These are phyloP conservation scores for Phoxinus phoxinus DNA, from an alignment of 2,113 vertebrate species.

Conservation along the genomic window DNA sequence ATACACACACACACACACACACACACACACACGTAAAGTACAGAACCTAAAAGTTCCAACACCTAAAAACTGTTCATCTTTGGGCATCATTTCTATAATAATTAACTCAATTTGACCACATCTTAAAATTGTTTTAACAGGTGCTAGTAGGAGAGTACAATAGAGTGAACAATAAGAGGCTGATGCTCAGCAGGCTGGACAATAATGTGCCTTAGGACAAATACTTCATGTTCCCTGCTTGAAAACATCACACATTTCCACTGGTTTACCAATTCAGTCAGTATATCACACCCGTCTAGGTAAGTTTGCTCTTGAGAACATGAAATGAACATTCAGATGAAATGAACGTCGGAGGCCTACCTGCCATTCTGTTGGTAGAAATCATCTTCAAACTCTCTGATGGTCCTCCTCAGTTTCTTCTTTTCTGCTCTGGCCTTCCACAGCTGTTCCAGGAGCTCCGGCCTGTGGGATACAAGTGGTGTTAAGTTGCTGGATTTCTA, in stretches of 20 bases:
- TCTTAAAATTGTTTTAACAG: too few species aligned
- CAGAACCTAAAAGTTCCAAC: too few species aligned
- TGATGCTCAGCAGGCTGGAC: background rate
- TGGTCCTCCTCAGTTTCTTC: constrained; percentile 92
- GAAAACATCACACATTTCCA: background rate
- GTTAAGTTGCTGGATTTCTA: background rate
- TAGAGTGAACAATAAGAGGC: background rate
- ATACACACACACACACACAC: too few species aligned
- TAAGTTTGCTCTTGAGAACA: background rate
- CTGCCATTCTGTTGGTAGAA: constrained; percentile 98
- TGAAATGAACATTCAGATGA: background rate
- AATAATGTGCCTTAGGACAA: background rate
- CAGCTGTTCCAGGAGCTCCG: constrained; percentile 96
- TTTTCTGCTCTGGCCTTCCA: constrained; percentile 97
- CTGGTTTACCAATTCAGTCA: background rate
- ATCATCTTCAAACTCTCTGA: constrained; percentile 92
- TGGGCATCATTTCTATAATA: background rate
- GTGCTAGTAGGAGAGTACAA: background rate
- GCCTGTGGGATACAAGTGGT: constrained; percentile 76
- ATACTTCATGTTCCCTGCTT: background rate
- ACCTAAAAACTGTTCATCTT: too few species aligned
- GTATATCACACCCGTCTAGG: background rate
- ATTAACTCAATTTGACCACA: background rate
- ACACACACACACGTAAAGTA: too few species aligned
- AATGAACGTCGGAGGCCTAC: constrained; percentile 63